phyloP scores from a whole-genome alignment of 2,888 invertebrate genomes.

The Eupeodes latifasciatus region DNA sequence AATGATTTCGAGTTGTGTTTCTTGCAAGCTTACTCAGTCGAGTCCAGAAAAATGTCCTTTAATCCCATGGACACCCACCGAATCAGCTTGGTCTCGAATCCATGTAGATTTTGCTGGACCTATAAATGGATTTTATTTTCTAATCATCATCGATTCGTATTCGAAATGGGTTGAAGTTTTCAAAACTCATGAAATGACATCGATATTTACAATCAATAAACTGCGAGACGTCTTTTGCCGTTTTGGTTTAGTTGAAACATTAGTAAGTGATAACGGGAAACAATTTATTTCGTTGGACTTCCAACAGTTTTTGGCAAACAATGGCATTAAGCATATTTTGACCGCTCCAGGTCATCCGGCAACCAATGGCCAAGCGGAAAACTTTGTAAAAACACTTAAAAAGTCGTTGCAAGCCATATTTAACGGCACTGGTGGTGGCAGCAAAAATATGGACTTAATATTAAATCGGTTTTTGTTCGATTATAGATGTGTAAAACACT shows the following conservation, averaged over 20 bases:
- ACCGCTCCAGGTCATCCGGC: slow-evolving; percentile 18
- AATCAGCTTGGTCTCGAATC: slow-evolving; percentile 35
- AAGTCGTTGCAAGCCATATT: slow-evolving; percentile 24
- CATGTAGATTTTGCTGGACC: slow-evolving; percentile 39
- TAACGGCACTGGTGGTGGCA: background rate
- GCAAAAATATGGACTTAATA: slow-evolving; percentile 10
- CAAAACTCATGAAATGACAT: background rate
- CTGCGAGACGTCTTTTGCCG: slow-evolving; percentile 45
- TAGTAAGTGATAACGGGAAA: slow-evolving; percentile 64
- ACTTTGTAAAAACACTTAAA: background rate
- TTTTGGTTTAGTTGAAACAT: slow-evolving; percentile 52
- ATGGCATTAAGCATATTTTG: slow-evolving; percentile 8
- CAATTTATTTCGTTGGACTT: slow-evolving; percentile 21
- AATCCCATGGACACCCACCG: slow-evolving; percentile 27
- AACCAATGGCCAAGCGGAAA: background rate
- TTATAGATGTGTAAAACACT: slow-evolving; percentile 31
- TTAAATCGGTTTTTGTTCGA: slow-evolving; percentile 24
- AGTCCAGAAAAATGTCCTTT: slow-evolving; percentile 22
- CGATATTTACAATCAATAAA: background rate
- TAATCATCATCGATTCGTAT: background rate
- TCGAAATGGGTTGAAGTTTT: background rate
- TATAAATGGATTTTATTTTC: background rate
- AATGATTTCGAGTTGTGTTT: slow-evolving; percentile 3
- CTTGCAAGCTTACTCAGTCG: background rate
- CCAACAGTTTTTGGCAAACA: slow-evolving; percentile 4